Evolutionary conservation across 1,140 invertebrate species (phyloP).

Genomic region (Drosophila pandora): DNA sequence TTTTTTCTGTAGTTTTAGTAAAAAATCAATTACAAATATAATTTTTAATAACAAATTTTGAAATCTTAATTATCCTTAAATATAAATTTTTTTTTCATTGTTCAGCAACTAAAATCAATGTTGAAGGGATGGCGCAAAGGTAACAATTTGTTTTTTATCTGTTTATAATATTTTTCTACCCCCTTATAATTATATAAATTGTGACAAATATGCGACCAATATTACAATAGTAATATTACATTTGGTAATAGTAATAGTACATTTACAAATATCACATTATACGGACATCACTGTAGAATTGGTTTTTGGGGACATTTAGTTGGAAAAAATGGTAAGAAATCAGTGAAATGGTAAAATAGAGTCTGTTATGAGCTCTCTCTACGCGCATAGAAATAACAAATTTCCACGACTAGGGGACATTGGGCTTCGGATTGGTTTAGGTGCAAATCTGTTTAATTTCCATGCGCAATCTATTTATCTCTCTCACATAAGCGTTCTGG

Average conservation of each 20-base stretch:
- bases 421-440: neutral
- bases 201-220: slow-evolving; percentile 57
- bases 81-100: slow-evolving; percentile 37
- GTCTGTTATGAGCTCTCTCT: slow-evolving; percentile 41
- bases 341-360: slow-evolving; percentile 38
- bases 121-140: neutral
- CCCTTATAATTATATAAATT: slow-evolving; percentile 50
- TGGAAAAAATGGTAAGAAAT: slow-evolving; percentile 7
- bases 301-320: slow-evolving; percentile 3
- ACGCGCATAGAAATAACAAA: slow-evolving; percentile 45
- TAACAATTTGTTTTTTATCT: neutral
- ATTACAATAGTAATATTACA: slow-evolving; percentile 21
- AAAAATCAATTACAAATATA: neutral
- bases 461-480: slow-evolving; percentile 83
- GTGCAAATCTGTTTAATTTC: slow-evolving; percentile 66
- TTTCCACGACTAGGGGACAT: slow-evolving; percentile 3
- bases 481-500: slow-evolving; percentile 76
- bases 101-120: neutral
- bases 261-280: slow-evolving; percentile 79
- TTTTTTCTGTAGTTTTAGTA: slow-evolving; percentile 3
- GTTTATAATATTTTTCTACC: neutral
- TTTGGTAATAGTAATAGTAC: slow-evolving; percentile 9
- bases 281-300: slow-evolving; percentile 28
- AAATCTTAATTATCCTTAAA: slow-evolving; percentile 82
- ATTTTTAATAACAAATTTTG: slow-evolving; percentile 71